Conservation (phyloP, 2,113 vertebrate species). For the Istiophorus platypterus region DNA sequence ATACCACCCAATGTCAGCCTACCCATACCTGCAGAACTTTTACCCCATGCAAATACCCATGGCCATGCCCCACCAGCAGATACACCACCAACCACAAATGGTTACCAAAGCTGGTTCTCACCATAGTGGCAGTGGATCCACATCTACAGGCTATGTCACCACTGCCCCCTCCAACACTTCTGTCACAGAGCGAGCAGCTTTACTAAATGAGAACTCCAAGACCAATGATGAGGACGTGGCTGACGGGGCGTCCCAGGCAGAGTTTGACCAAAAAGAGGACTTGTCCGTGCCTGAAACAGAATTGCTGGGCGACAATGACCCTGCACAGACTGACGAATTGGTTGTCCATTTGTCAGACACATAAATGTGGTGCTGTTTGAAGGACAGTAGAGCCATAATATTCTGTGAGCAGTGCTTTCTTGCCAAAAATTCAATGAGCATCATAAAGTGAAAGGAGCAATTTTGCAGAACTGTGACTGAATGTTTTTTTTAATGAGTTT, state of each 20-base stretch:
- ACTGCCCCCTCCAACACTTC: slow-evolving; percentile 92
- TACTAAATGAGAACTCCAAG: slow-evolving; percentile 85
- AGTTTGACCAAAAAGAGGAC: slow-evolving; percentile 84
- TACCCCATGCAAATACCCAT: slow-evolving; percentile 96
- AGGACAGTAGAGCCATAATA: slow-evolving; percentile 44
- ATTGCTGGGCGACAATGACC: slow-evolving; percentile 91
- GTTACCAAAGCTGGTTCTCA: slow-evolving; percentile 92
- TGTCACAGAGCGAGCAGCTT: slow-evolving; percentile 87
- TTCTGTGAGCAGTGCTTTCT: slow-evolving; percentile 54
- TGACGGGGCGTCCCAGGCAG: slow-evolving; percentile 84
- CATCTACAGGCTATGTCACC: slow-evolving; percentile 96
- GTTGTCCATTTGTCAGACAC: slow-evolving; percentile 86
- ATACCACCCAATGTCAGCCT: slow-evolving; percentile 94
- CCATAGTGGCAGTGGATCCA: slow-evolving; percentile 96
- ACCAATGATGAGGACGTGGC: slow-evolving; percentile 80
- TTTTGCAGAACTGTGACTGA: slow-evolving; percentile 65
- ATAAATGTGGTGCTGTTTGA: slow-evolving; percentile 67
- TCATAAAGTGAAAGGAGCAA: slow-evolving; percentile 72
- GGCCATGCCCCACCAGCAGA: slow-evolving; percentile 92
- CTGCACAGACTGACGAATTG: slow-evolving; percentile 85
- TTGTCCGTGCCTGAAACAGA: slow-evolving; percentile 92
- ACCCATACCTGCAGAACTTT: slow-evolving; percentile 96
- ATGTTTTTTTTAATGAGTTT: slow-evolving; percentile 60
- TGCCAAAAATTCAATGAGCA: slow-evolving; percentile 41
- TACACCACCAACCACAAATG: slow-evolving; percentile 86